Evolutionary conservation across 2,113 vertebrate species (phyloP), one percentile per base, ranked within the genome.

Genomic region (Limanda limanda): DNA sequence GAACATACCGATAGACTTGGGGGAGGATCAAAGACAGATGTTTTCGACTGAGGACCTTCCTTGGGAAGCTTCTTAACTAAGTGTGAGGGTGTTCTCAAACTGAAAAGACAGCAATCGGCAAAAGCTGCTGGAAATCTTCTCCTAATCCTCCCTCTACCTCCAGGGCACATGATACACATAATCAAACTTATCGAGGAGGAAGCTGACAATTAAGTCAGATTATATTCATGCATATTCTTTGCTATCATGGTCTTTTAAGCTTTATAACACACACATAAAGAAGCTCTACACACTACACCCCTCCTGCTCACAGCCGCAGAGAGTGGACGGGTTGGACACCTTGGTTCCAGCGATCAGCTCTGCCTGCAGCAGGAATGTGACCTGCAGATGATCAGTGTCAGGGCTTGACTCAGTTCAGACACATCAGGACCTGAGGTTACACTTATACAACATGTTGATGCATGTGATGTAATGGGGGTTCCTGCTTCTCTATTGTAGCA

Each of bases 91-190:
- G 82, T 87, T 79, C 12, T 56, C 65, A 63, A 76, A 87, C 71
- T 85, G 67, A 57, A 70, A 78, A 56, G 75, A 84, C 76, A 58
- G 63, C 45, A 71, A 74, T 74, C 61, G 74, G 51, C 57, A 74
- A 81, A 77, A 85, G 73, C 84, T 71, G 51, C 20, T 71, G 60
- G 86, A 83, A 93, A 92, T 82, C 88, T 64, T 84, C 78, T 83
- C 83, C 85, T 89, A 93, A 94, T 93, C 93, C 88, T 47, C 54
- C 45, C 73, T 88, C 84, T 91, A 86, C 86, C 76, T 92, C 91
- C 64, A 71, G 83, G 85, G 71, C 82, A 92, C 92, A 87, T 63
- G 74, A 75, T 17, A 25, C 78, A 82, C 63, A 68, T 76, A 90
- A 93, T 92, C 83, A 93, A 78, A 68, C 63, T 71, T 58, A 1